Evolutionary conservation across 2,113 vertebrate genomes (phyloP), one percentile per base, ranked within the genome.

Genomic region (Hiodon alosoides): DNA sequence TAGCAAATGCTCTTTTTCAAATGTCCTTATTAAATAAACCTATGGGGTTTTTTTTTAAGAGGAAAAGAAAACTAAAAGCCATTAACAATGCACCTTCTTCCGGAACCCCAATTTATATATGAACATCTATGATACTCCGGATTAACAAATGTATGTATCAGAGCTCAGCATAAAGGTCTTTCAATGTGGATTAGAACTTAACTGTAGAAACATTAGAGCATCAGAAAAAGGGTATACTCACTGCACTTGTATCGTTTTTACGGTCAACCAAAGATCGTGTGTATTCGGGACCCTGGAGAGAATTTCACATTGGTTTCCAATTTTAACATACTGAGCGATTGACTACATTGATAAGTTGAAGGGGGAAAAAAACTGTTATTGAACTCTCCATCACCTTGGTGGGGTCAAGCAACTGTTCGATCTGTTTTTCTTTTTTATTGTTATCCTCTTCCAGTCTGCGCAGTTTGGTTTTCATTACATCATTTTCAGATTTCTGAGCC

Each of bases 401-500:
- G 60, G 90, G 89, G 75, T 96, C 94, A 86, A 98, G 73, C 5
- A 98, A 88, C 59, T 96, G 94, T 8, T 95, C 94, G 16, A 98
- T 95, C 80, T 96, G 96, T 75, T 90, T 95, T 79, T 96, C 93
- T 86, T 96, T 94, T 65, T 93, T 92, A 8, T 13, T 89, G 4
- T 91, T 96, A 2, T 97, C 95, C 76, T 96, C 94, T 71, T 98
- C 94, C 17, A 97, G 82, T 50, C 93, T 93, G 16, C 94, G 91
- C 0, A 98, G 89, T 79, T 93, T 95, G 0, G 92, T 94, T 83
- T 94, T 94, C 92, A 97, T 89, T 67, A 91, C 79, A 62, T 93
- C 89, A 14, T 90, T 88, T 13, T 98, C 94, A 3, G 82, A 87
- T 75, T 92, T 98, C 80, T 96, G 94, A 55, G 85, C 79, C 31